These are phyloP conservation scores for Diglossa cyanea DNA, from an alignment of 2,797 vertebrate species.

Conservation along the genomic window DNA sequence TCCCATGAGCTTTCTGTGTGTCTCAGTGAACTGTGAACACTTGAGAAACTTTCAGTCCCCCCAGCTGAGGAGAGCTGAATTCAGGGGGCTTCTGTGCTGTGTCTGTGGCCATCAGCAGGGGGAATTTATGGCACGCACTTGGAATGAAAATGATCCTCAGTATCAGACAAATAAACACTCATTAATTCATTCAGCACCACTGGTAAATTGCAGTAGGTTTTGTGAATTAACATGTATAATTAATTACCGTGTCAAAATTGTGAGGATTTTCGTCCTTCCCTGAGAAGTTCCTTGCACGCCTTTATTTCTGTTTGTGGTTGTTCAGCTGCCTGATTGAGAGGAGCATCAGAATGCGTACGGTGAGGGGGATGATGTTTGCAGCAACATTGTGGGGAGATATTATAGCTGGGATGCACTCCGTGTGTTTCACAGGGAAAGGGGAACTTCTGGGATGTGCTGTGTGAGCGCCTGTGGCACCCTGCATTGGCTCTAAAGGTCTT, in stretches of 20 bases:
- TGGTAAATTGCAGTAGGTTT: slow-evolving; percentile 47
- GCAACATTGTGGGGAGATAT: neutral
- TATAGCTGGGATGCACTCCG: neutral
- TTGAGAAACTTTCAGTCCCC: slow-evolving; percentile 58
- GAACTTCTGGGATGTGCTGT: neutral
- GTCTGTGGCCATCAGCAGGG: neutral
- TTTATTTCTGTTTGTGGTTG: neutral
- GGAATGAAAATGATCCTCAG: slow-evolving; percentile 31
- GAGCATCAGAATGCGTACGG: neutral
- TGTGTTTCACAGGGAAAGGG: neutral
- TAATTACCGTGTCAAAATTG: neutral
- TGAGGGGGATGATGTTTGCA: slow-evolving; percentile 9
- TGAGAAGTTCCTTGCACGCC: neutral
- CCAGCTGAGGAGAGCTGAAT: neutral
- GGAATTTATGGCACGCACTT: neutral
- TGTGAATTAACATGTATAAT: slow-evolving; percentile 52
- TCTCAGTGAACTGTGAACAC: neutral
- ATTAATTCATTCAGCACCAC: slow-evolving; percentile 54
- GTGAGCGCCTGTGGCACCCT: neutral
- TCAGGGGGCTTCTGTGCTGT: neutral
- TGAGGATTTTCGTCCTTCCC: neutral
- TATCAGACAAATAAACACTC: slow-evolving; percentile 26
- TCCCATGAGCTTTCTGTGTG: neutral
- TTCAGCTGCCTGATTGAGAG: slow-evolving; percentile 2
- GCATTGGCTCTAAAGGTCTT: neutral